Base-by-base conservation (phyloP, 2,888 invertebrate genomes). In the Lymantria dispar region DNA sequence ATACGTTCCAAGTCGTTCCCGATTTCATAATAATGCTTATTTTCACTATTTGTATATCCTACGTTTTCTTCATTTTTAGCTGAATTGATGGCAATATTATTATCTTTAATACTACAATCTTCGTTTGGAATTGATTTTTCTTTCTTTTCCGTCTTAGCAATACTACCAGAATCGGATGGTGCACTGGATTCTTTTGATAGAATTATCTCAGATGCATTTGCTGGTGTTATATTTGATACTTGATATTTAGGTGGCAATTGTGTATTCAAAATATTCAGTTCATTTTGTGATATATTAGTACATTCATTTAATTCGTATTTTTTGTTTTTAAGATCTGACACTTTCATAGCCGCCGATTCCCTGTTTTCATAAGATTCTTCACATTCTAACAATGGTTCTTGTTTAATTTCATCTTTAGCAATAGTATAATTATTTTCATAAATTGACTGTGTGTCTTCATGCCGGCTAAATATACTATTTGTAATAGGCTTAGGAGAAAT, bases 401-500 rank as follows among this genome's bases (percentile, higher is more conserved):
- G 31, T 22, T 40, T 45, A 9, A 14, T 45, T 29, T 13, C 0
- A 13, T 13, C 40, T 45, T 45, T 15, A n/a, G 30, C 22, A 31
- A 7, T n/a, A 31, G 7, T 12, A 22, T 37, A 8, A 33, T n/a
- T n/a, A 12, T 37, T 37, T 33, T 54, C 48, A 33, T 30, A 48
- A 29, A 54, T 46, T 7, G 29, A 29, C 30, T 54, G 37, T 37
- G 52, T 37, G 13, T 14, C 46, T 30, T 51, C 46, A 11, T 47
- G 9, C 11, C 22, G 30, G 10, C 45, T 33, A 8, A 3, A 38
- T 5, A 15, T 7, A 11, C 43, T 45, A 7, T 29, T 22, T 10
- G 40, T 22, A 8, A 43, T 1, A 11, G 52, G 13, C 12, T 45
- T 48, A 0, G 61, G 58, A 11, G 66, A 48, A n/a, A 66, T 58